These are phyloP conservation scores for Planiliza haematocheilus DNA, from an alignment of 2,113 vertebrate species.

Conservation along the genomic window DNA sequence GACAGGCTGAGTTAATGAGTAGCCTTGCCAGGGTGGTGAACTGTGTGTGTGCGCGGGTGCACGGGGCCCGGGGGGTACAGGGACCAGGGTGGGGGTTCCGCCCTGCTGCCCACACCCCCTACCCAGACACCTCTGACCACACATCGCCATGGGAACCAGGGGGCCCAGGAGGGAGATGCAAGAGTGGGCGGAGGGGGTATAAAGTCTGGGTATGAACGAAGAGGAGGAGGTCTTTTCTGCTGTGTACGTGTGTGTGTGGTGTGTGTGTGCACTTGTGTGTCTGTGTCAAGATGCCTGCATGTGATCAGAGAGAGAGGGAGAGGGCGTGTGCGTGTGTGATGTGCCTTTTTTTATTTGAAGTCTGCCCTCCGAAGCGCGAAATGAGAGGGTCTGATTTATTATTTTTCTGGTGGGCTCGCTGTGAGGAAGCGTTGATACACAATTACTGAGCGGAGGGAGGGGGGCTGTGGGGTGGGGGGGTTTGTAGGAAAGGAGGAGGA, in stretches of 20 bases:
- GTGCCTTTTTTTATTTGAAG: conserved; percentile 83
- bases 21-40: conserved; percentile 69
- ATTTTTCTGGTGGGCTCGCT: conserved; percentile 86
- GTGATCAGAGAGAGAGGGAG: conserved; percentile 27
- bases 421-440: conserved; percentile 87
- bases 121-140: conserved; percentile 80
- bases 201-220: conserved; percentile 61
- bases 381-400: conserved; percentile 89
- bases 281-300: conserved; percentile 60
- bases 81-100: conserved; percentile 82
- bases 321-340: conserved; percentile 60
- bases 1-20: conserved; percentile 83
- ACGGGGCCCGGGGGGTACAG: conserved; percentile 73
- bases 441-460: conserved; percentile 81
- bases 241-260: conserved; percentile 9
- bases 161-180: conserved; percentile 76
- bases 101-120: conserved; percentile 81
- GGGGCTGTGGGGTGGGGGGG: conserved; percentile 40
- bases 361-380: conserved; percentile 88
- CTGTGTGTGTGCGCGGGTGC: conserved; percentile 47
- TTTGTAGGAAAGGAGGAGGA: conserved; percentile 45
- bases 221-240: conserved; percentile 64
- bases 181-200: conserved; percentile 61
- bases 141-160: conserved; percentile 84
- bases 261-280: background rate